These are phyloP conservation scores for Seira ritae DNA, from an alignment of 2,888 invertebrate genomes.

Conservation along the genomic window DNA sequence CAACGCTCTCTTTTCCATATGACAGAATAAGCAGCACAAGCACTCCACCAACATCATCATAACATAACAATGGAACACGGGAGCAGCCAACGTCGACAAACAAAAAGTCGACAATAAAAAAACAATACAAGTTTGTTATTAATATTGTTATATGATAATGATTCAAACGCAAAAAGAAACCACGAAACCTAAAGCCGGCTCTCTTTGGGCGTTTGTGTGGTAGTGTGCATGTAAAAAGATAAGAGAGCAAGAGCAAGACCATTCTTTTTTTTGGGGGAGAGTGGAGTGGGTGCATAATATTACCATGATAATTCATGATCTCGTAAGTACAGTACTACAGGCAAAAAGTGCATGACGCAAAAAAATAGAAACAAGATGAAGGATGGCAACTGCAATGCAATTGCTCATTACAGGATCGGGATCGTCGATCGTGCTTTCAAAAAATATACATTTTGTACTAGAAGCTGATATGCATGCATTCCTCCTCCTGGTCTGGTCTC, in stretches of 20 bases:
- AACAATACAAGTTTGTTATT: neutral
- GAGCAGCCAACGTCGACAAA: neutral
- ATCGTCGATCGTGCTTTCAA: neutral
- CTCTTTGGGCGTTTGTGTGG: neutral
- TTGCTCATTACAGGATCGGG: neutral
- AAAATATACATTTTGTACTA: no score
- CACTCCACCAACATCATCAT: no score
- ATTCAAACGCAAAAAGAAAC: neutral
- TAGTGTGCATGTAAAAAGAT: neutral
- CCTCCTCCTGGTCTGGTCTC: no score
- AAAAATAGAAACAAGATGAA: no score
- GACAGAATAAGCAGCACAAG: no score
- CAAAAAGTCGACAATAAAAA: no score
- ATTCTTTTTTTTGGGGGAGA: neutral
- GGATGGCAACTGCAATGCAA: slow-evolving; percentile 1
- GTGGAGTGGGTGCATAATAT: neutral
- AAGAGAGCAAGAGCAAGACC: neutral
- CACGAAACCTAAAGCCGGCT: neutral
- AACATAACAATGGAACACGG: neutral
- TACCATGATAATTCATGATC: neutral
- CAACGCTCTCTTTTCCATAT: neutral
- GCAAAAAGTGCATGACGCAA: no score
- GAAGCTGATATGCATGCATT: no score
- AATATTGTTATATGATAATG: slow-evolving; percentile 2
- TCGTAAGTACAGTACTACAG: no score